Evolutionary conservation across 2,113 vertebrate genomes (phyloP).

Genomic region (Prionailurus bengalensis): DNA sequence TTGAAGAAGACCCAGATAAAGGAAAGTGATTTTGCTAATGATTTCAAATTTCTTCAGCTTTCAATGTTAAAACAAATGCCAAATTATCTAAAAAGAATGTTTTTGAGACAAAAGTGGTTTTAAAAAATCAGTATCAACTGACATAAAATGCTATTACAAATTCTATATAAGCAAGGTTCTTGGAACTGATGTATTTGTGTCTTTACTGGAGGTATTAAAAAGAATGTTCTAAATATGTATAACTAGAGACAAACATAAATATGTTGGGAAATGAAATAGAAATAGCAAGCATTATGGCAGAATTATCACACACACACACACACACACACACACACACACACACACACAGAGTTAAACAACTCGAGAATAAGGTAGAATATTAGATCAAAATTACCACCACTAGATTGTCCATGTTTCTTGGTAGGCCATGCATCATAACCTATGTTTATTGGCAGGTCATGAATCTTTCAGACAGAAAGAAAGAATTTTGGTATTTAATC

Average conservation of each 20-base stretch:
- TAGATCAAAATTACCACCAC: background rate
- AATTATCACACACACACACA: background rate
- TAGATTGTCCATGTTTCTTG: background rate
- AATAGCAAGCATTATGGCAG: background rate
- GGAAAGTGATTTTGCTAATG: background rate
- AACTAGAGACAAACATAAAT: background rate
- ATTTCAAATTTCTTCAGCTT: conserved; percentile 8
- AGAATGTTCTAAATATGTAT: conserved; percentile 24
- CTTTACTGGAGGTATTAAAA: conserved; percentile 38
- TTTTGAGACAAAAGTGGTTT: conserved; percentile 48
- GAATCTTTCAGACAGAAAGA: background rate
- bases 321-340: background rate
- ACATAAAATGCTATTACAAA: conserved; percentile 31
- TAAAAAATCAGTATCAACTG: conserved; percentile 15
- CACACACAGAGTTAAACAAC: background rate
- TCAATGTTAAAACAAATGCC: background rate
- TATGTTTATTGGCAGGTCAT: background rate
- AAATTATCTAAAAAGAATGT: conserved; percentile 1
- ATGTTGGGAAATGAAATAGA: background rate
- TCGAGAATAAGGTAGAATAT: background rate
- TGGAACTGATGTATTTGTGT: background rate
- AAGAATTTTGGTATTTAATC: background rate
- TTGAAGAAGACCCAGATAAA: conserved; percentile 34
- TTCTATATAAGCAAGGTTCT: background rate
- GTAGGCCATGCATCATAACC: background rate